Evolutionary conservation across 2,888 invertebrate genomes (phyloP).

Genomic region (Acleris emargana): DNA sequence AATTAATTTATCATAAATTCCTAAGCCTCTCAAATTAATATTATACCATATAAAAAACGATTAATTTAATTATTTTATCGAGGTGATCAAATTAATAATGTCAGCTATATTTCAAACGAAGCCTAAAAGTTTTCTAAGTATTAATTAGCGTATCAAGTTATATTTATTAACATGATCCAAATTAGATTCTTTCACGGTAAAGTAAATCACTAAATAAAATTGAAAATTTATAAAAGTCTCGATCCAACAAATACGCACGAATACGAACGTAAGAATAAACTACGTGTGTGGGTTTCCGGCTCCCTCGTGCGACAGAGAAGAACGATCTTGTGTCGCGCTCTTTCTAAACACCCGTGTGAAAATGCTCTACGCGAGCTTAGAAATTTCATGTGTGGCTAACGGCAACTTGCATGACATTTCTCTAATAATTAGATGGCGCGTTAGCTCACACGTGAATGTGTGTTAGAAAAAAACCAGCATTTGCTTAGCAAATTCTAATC

Average conservation of each 20-base stretch:
- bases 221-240: background rate
- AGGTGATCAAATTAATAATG: conserved; percentile 9
- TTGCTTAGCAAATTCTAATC: conserved; percentile 83
- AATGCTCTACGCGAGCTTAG: conserved; percentile 34
- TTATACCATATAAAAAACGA: background rate
- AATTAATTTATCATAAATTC: conserved; percentile 12
- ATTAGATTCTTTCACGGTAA: too few species aligned
- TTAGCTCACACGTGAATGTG: conserved; percentile 48
- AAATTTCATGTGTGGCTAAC: conserved; percentile 37
- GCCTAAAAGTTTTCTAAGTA: background rate
- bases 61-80: conserved; percentile 9
- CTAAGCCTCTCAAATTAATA: conserved; percentile 13
- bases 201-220: too few species aligned
- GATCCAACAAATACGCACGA: conserved; percentile 9
- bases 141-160: conserved; percentile 5
- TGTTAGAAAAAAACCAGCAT: conserved; percentile 76
- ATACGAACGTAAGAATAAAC: conserved; percentile 3
- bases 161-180: background rate
- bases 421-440: conserved; percentile 31
- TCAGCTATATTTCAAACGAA: conserved; percentile 11
- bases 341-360: conserved; percentile 42
- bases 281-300: conserved; percentile 43
- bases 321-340: conserved; percentile 36
- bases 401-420: conserved; percentile 30
- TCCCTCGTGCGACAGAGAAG: conserved; percentile 37